A percentile compares a stretch with the other conserved stretches of the same genome.
phyloP scores from a whole-genome alignment of 2,113 vertebrate genomes.

The Tetraodon nigroviridis region DNA sequence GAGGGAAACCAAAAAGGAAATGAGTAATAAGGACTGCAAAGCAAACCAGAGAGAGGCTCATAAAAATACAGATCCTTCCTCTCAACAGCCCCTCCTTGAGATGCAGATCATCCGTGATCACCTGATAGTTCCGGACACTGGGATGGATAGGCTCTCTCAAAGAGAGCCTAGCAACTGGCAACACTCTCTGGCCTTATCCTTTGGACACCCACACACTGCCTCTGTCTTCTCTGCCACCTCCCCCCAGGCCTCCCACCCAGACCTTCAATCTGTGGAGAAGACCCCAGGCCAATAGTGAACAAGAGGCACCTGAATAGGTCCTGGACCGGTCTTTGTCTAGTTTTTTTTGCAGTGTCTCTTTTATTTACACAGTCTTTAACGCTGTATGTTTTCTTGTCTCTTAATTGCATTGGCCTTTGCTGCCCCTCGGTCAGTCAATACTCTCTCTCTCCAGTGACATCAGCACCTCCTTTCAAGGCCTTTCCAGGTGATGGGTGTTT shows the following conservation, averaged over 20 bases:
- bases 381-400: slow-evolving; percentile 73
- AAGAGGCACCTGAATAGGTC: slow-evolving; percentile 69
- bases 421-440: slow-evolving; percentile 71
- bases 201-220: slow-evolving; percentile 62
- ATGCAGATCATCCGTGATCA: slow-evolving; percentile 70
- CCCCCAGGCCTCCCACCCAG: slow-evolving; percentile 62
- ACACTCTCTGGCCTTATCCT: slow-evolving; percentile 57
- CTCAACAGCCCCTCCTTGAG: slow-evolving; percentile 61
- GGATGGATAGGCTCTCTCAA: slow-evolving; percentile 61
- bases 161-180: slow-evolving; percentile 74
- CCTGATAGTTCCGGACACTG: slow-evolving; percentile 67
- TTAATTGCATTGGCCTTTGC: slow-evolving; percentile 78
- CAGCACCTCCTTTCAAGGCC: slow-evolving; percentile 63
- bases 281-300: slow-evolving; percentile 68
- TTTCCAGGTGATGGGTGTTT: slow-evolving; percentile 62
- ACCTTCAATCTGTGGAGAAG: slow-evolving; percentile 66
- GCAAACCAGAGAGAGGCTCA: slow-evolving; percentile 25
- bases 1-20: slow-evolving; percentile 20
- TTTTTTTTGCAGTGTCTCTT: slow-evolving; percentile 61
- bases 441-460: slow-evolving; percentile 66
- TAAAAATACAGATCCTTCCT: slow-evolving; percentile 49
- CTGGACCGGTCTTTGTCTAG: slow-evolving; percentile 68
- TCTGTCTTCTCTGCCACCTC: slow-evolving; percentile 44
- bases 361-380: slow-evolving; percentile 78
- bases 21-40: slow-evolving; percentile 30